Conservation (phyloP, 2,113 vertebrate species). For the Osmerus mordax region DNA sequence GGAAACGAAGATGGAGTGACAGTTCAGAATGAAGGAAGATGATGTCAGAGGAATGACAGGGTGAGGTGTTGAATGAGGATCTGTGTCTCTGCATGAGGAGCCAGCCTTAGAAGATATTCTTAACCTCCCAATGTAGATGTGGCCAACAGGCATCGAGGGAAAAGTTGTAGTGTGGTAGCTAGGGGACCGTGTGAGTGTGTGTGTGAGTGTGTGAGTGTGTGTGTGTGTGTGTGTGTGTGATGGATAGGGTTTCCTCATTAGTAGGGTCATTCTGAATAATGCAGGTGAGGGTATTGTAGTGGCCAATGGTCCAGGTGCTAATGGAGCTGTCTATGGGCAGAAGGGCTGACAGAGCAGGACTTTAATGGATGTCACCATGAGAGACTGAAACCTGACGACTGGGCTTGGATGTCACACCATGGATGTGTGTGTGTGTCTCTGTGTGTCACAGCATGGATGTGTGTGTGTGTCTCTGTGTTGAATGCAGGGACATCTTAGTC, state of each 20-base stretch:
- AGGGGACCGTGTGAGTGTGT: conserved; percentile 14
- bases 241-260: conserved; percentile 68
- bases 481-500: not conserved
- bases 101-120: no score
- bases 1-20: conserved; percentile 43
- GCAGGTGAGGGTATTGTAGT: conserved; percentile 63
- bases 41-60: conserved; percentile 47
- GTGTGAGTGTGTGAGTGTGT: conserved; percentile 13
- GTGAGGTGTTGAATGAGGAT: conserved; percentile 21
- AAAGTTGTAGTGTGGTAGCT: not conserved
- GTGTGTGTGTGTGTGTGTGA: not conserved
- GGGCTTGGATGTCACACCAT: conserved; percentile 48
- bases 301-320: conserved; percentile 67
- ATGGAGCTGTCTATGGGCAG: conserved; percentile 58
- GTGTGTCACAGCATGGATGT: conserved; percentile 26
- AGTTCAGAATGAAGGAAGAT: conserved; percentile 36
- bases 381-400: conserved; percentile 61
- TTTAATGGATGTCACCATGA: conserved; percentile 72
- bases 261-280: conserved; percentile 62
- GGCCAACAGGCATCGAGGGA: no score
- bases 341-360: conserved; percentile 56
- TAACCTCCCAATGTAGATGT: no score
- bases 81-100: no score
- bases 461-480: conserved; percentile 15
- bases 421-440: conserved; percentile 13